Percentiles rank a stretch among this genome's conserved stretches.
Conservation (phyloP, 2,888 invertebrate genomes). For the Cosmopolites sordidus region DNA sequence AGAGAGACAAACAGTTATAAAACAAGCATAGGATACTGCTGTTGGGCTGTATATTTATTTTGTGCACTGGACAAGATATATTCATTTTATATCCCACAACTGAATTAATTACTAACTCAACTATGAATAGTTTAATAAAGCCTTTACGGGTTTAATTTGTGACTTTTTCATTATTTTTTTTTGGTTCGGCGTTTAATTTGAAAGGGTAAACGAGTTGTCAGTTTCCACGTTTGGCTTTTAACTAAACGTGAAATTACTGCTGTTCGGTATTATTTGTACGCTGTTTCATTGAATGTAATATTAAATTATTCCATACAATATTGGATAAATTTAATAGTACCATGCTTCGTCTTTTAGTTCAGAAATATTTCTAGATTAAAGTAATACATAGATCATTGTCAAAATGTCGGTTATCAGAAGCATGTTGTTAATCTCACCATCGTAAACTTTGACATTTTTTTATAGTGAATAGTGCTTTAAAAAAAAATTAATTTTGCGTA, state of each 20-base stretch:
- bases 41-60: background rate
- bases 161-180: conserved; percentile 18
- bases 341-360: too few relatives aligned
- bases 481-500: too few relatives aligned
- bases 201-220: background rate
- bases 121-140: conserved; percentile 28
- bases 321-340: too few relatives aligned
- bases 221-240: background rate
- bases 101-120: conserved; percentile 29
- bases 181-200: conserved; percentile 18
- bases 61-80: conserved; percentile 31
- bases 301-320: too few relatives aligned
- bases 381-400: too few relatives aligned
- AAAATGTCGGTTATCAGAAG: too few relatives aligned
- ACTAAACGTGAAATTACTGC: background rate
- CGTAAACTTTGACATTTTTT: too few relatives aligned
- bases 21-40: conserved; percentile 8
- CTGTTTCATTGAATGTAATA: too few relatives aligned
- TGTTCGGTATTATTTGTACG: background rate
- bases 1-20: conserved; percentile 28
- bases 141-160: conserved; percentile 25
- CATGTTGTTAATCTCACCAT: too few relatives aligned
- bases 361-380: too few relatives aligned
- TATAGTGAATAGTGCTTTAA: too few relatives aligned
- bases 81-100: conserved; percentile 30